These are phyloP conservation scores for Archaeoteleia sp. DNA, from an alignment of 2,888 invertebrate genomes.

Conservation along the genomic window DNA sequence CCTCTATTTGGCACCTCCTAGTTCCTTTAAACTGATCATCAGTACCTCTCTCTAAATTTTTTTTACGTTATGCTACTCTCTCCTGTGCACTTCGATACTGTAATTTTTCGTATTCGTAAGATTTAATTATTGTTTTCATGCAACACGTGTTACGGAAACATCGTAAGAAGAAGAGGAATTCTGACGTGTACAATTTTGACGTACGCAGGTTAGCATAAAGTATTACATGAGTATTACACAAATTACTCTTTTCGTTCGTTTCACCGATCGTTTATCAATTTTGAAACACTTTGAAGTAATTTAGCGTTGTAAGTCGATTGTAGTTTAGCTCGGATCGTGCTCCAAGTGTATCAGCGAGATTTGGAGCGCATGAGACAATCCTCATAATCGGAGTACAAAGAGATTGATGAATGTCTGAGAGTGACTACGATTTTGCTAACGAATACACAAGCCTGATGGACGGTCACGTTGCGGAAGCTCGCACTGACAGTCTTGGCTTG, in stretches of 20 bases:
- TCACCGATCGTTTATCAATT: too few species aligned
- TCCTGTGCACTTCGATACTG: background rate
- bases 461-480: constrained; percentile 84
- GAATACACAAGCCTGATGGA: constrained; percentile 91
- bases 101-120: background rate
- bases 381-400: constrained; percentile 10
- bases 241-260: too few species aligned
- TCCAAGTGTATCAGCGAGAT: background rate
- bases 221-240: too few species aligned
- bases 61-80: background rate
- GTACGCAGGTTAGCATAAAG: too few species aligned
- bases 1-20: constrained; percentile 21
- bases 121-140: too few species aligned
- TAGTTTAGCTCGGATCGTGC: background rate
- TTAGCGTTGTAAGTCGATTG: background rate
- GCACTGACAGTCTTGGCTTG: constrained; percentile 76
- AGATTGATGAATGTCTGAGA: constrained; percentile 75
- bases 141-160: too few species aligned
- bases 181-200: too few species aligned
- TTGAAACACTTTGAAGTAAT: too few species aligned
- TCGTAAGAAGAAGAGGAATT: too few species aligned
- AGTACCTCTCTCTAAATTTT: constrained; percentile 9
- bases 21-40: constrained; percentile 28
- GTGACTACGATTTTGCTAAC: constrained; percentile 80
- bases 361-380: background rate